Conservation (phyloP, 2,113 vertebrate genomes). For the Sialia sialis region DNA sequence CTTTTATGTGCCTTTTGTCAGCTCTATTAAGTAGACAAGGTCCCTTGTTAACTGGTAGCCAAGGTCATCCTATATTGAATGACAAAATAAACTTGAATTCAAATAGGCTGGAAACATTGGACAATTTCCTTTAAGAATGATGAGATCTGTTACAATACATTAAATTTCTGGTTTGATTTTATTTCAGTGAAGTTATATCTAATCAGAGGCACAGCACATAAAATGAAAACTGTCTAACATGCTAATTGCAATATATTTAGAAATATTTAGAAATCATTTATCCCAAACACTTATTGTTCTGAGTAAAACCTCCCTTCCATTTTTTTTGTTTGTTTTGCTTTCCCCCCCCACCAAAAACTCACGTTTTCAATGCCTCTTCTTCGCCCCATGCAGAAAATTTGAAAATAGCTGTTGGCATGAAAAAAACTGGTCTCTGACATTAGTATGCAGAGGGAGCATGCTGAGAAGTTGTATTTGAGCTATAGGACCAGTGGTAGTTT, state of each 20-base stretch:
- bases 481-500: not conserved
- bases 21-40: not conserved
- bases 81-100: not conserved
- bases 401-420: not conserved
- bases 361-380: not conserved
- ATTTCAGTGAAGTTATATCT: not conserved
- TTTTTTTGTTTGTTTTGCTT: not conserved
- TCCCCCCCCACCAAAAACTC: not conserved
- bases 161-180: not conserved
- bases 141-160: not conserved
- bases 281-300: not conserved
- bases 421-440: not conserved
- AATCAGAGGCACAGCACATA: not conserved
- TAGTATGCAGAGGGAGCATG: not conserved
- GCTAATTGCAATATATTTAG: not conserved
- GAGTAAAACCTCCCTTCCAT: not conserved
- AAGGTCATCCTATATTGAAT: not conserved
- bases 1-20: not conserved
- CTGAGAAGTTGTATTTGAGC: not conserved
- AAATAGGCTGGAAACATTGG: not conserved
- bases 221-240: not conserved
- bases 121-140: not conserved
- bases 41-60: not conserved
- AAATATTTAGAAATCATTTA: not conserved
- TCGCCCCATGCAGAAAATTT: not conserved